A percentile compares a stretch with the other conserved stretches of the same genome.
phyloP scores from a whole-genome alignment of 2,888 invertebrate species.

The Biston stratarius region DNA sequence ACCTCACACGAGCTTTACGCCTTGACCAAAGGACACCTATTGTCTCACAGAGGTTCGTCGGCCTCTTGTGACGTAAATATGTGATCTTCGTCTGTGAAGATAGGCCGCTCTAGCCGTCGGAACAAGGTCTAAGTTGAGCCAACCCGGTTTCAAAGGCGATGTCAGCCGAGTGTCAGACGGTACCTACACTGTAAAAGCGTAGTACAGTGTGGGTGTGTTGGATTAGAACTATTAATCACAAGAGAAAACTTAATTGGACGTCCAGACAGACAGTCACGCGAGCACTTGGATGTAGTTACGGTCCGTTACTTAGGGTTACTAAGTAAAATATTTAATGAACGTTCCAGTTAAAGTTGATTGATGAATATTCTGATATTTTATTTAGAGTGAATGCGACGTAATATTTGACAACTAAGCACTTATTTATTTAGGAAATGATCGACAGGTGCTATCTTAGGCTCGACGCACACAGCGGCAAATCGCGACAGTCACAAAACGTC shows the following conservation, averaged over 20 bases:
- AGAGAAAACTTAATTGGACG: slow-evolving; percentile 77
- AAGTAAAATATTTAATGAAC: slow-evolving; percentile 37
- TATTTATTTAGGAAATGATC: not conserved
- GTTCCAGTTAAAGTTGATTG: slow-evolving; percentile 17
- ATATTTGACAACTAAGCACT: not conserved
- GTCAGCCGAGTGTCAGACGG: slow-evolving; percentile 35
- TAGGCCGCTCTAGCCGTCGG: not conserved
- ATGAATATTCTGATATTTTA: not conserved
- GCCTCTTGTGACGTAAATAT: slow-evolving; percentile 15
- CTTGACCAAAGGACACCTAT: slow-evolving; percentile 23
- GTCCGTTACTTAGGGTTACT: slow-evolving; percentile 20
- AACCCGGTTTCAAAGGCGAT: slow-evolving; percentile 31
- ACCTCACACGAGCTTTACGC: not conserved
- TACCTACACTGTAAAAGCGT: slow-evolving; percentile 25
- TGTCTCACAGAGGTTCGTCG: slow-evolving; percentile 15
- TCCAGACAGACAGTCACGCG: slow-evolving; percentile 67
- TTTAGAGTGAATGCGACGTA: not conserved
- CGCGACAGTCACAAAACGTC: too few relatives aligned
- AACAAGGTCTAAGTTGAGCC: slow-evolving; percentile 5
- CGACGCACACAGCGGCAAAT: too few relatives aligned
- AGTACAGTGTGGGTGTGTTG: slow-evolving; percentile 15
- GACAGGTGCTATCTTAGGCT: not conserved
- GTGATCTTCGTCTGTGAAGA: slow-evolving; percentile 1
- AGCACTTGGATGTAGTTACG: slow-evolving; percentile 51
- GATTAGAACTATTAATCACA: slow-evolving; percentile 68